phyloP scores from a whole-genome alignment of 2,888 invertebrate species.

The Ochlodes sylvanus region DNA sequence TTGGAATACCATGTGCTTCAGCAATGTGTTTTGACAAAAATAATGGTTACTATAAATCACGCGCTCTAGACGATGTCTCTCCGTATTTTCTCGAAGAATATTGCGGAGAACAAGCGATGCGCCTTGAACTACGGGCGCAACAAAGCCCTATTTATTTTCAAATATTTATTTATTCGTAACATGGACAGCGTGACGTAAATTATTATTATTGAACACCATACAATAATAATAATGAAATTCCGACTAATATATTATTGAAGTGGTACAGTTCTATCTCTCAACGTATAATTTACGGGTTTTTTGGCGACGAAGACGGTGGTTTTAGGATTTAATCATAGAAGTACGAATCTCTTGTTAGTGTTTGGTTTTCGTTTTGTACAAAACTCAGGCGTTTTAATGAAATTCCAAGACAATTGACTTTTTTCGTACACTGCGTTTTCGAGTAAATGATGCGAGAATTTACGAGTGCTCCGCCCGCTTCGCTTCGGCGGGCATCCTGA shows the following conservation, averaged over 20 bases:
- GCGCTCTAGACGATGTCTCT: conserved; percentile 34
- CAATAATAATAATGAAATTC: no score
- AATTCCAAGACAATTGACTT: neutral
- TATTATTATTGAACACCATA: neutral
- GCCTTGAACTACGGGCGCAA: conserved; percentile 36
- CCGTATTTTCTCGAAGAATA: conserved; percentile 34
- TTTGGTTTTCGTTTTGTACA: conserved; percentile 3
- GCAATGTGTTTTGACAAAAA: conserved; percentile 34
- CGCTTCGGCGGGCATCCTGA: conserved; percentile 26
- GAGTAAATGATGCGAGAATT: conserved; percentile 35
- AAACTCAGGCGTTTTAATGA: neutral
- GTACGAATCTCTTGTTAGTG: no score
- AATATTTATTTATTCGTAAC: conserved; percentile 30
- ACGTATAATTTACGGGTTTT: no score
- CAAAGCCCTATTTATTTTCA: conserved; percentile 44
- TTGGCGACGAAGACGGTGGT: no score
- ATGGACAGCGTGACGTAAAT: neutral
- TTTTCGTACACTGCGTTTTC: conserved; percentile 14
- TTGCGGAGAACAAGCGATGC: conserved; percentile 30
- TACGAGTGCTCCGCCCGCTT: conserved; percentile 27
- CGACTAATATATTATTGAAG: no score
- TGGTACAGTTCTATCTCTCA: no score
- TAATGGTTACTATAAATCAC: conserved; percentile 35
- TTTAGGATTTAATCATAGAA: no score
- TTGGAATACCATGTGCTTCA: conserved; percentile 30